A percentile compares a stretch with the other conserved stretches of the same genome.
phyloP scores from a whole-genome alignment of 2,888 invertebrate genomes.

The Cenopis cana region DNA sequence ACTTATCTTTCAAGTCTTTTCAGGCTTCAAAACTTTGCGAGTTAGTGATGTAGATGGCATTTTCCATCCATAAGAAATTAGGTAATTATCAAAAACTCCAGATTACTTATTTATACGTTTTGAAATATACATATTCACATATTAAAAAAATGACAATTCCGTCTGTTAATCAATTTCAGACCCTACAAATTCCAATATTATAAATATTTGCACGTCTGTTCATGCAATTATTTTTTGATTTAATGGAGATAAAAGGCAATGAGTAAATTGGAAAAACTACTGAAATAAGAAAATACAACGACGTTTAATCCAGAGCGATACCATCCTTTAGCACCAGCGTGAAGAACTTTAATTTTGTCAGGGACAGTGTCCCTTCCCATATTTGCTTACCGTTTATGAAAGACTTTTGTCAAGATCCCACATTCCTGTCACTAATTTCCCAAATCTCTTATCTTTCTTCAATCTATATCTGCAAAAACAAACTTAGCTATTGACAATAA shows the following conservation, averaged over 20 bases:
- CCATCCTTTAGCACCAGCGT: not conserved
- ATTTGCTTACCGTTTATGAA: constrained; percentile 35
- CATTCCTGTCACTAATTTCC: not conserved
- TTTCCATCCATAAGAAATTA: too few relatives aligned
- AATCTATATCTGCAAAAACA: not conserved
- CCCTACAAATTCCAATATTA: too few relatives aligned
- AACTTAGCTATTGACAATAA: not conserved
- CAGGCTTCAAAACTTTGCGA: not conserved
- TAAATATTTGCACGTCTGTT: too few relatives aligned
- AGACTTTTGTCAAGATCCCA: constrained; percentile 31
- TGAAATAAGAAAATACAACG: not conserved
- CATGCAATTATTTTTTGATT: not conserved
- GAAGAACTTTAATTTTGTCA: constrained; percentile 12
- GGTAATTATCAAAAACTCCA: too few relatives aligned
- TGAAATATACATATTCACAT: too few relatives aligned
- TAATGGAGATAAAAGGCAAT: not conserved
- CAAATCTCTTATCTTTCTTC: not conserved
- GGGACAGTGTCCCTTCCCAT: constrained; percentile 34
- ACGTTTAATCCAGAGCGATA: constrained; percentile 2
- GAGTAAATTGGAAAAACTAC: not conserved
- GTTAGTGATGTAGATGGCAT: not conserved
- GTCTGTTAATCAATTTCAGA: too few relatives aligned
- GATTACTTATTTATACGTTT: too few relatives aligned
- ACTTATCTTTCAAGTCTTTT: not conserved
- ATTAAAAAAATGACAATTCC: too few relatives aligned